phyloP scores from a whole-genome alignment of 2,797 vertebrate species.

The Tadarida brasiliensis region DNA sequence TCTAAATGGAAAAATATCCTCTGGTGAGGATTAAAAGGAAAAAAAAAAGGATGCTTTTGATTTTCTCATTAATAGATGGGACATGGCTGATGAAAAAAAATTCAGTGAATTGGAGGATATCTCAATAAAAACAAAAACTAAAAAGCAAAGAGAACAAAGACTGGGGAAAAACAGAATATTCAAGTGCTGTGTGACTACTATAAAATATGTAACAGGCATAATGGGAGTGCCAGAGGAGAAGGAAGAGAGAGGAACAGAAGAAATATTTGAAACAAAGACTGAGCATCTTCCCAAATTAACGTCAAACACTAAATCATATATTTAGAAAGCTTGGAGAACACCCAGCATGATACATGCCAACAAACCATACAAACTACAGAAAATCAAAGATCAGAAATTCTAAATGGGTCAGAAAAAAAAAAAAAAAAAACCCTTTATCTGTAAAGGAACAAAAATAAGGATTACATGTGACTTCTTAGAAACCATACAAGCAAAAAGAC shows the following conservation, averaged over 20 bases:
- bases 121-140: background rate
- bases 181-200: background rate
- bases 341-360: background rate
- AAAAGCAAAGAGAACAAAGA: background rate
- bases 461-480: background rate
- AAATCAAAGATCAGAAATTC: background rate
- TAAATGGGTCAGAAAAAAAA: background rate
- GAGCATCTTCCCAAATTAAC: background rate
- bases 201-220: background rate
- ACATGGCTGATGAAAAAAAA: background rate
- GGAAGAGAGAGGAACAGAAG: background rate
- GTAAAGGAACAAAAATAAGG: background rate
- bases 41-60: background rate
- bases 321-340: background rate
- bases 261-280: too few species aligned
- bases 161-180: background rate
- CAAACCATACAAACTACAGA: background rate
- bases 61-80: background rate
- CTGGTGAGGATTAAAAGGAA: too few species aligned
- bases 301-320: background rate
- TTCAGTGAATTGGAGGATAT: background rate
- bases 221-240: background rate
- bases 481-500: background rate
- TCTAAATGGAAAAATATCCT: too few species aligned
- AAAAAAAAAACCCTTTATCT: background rate